A percentile compares a stretch with the other conserved stretches of the same genome.
Conservation (phyloP, 2,888 invertebrate genomes). For the Rhabditoides inermis region DNA sequence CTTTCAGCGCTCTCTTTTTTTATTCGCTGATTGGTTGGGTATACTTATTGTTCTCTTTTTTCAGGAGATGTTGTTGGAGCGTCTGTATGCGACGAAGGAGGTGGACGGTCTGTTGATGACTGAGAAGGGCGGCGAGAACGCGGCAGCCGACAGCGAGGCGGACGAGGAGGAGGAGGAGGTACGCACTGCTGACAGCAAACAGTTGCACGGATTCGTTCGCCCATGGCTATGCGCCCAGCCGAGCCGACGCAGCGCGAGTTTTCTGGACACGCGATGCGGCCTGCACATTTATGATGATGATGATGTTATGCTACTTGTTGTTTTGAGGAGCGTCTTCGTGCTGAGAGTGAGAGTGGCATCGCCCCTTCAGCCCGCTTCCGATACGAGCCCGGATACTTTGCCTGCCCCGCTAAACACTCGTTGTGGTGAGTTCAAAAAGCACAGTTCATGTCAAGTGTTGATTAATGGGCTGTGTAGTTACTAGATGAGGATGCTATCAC, state of each 20-base stretch:
- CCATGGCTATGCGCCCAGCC: too few relatives aligned
- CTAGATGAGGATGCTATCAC: too few relatives aligned
- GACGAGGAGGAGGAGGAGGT: too few relatives aligned
- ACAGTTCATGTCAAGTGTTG: background rate
- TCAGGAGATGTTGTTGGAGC: constrained; percentile 34
- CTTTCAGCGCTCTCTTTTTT: background rate
- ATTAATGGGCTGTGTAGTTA: too few relatives aligned
- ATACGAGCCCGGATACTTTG: constrained; percentile 65
- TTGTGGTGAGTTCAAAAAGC: constrained; percentile 15
- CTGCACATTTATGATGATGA: too few relatives aligned
- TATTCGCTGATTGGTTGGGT: background rate
- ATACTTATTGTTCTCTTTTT: too few relatives aligned
- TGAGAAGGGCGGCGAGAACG: constrained; percentile 5
- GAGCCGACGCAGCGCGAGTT: too few relatives aligned
- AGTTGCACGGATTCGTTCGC: too few relatives aligned
- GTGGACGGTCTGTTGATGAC: constrained; percentile 19
- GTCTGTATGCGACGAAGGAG: constrained; percentile 21
- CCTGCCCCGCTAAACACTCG: constrained; percentile 61
- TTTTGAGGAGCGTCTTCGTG: background rate
- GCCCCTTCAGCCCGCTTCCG: constrained; percentile 16
- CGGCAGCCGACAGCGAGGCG: too few relatives aligned
- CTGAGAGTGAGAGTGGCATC: background rate
- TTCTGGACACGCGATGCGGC: too few relatives aligned
- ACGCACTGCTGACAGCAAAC: too few relatives aligned
- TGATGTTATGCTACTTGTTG: too few relatives aligned